Base-by-base conservation (phyloP, 37 sponge, comb jelly and placozoan genomes). In the Amphimedon queenslandica region DNA sequence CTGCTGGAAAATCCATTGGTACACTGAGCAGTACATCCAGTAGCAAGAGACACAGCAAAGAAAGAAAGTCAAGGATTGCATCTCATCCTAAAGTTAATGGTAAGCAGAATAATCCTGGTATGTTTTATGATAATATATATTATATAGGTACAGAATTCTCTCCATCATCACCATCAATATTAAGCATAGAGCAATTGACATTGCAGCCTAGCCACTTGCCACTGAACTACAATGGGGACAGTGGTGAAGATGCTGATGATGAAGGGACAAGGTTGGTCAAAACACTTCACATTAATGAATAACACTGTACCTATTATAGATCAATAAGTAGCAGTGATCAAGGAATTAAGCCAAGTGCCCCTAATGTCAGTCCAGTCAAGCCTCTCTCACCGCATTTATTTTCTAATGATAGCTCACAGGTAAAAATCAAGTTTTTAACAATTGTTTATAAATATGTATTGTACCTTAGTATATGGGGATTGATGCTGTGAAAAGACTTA, bases 401-500 rank as follows among this genome's bases (percentile, higher is more conserved):
- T 47, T 8, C 8, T 18, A 47, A 47, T 8, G 13, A 47, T 47
- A 47, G 53, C 13, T 18, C 53, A 47, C 53, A 47, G 53, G 53
- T 47, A 47, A 18, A 47, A 18, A 47, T 47, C 13, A 13, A 13
- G 13, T 18, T 47, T 47, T 18, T 47, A 18, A 47, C 13, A 47
- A 47, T 18, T 47, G 53, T 47, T 8, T 47, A 13, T 47, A 47
- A 18, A 47, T 47, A 47, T 18, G 8, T 47, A 47, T 47, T 18
- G 8, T 47, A 11, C 5, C 21, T n/a, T n/a, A 60, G 61, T 60
- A 60, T n/a, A 60, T n/a, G 21, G 61, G 61, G 28, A 47, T 63
- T 38, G 86, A 78, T 73, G 80, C 79, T 10, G 70, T 85, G n/a
- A 65, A 79, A 61, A 85, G 65, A 68, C 70, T 85, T 27, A 55